Base-by-base conservation (phyloP, 1,140 invertebrate species). In the Neodiprion pinetum region DNA sequence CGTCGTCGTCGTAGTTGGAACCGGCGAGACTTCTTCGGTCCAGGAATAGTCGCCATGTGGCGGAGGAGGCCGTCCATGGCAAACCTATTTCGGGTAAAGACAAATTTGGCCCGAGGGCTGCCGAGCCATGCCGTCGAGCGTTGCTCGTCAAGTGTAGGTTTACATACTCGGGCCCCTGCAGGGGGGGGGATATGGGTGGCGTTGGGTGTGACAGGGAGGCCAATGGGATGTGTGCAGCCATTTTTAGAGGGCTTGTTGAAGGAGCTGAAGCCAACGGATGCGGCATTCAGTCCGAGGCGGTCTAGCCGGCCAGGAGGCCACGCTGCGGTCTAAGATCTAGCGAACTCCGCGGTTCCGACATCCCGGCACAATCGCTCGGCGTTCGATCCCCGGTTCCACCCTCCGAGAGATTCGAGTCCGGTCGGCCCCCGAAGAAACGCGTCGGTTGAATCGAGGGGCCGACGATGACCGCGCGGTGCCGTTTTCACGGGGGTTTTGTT, bases 61-160 rank as follows among this genome's bases (percentile, higher is more conserved):
- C 80, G 81, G 86, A 86, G 82, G 85, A 84, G 86, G 86, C 87
- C 87, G 88, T 80, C 89, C 88, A 90, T 89, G 88, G 88, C 90
- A 90, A 88, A 85, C 90, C 91, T 94, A 94, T 94, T 94, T 89
- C 93, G 90, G 90, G 92, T 93, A 93, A 92, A 93, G 93, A 93
- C 93, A 92, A 93, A 93, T 93, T 93, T 93, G 92, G 92, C 90
- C 89, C 89, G 90, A 89, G 90, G 90, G 28, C 40, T 70, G 7
- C 3, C 23, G 73, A 1, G 81, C 81, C 77, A 84, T 84, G 81
- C 84, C 83, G 83, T 86, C 87, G 65, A 75, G 75, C 78, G 79
- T 81, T 83, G 84, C 72, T 69, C 67, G 17, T 69, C 82, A 87
- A 88, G 87, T 88, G 86, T 88, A 88, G 86, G 87, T 85, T 88